These are phyloP conservation scores for Anomalospiza imberbis DNA, from an alignment of 2,797 vertebrate genomes.

Conservation along the genomic window DNA sequence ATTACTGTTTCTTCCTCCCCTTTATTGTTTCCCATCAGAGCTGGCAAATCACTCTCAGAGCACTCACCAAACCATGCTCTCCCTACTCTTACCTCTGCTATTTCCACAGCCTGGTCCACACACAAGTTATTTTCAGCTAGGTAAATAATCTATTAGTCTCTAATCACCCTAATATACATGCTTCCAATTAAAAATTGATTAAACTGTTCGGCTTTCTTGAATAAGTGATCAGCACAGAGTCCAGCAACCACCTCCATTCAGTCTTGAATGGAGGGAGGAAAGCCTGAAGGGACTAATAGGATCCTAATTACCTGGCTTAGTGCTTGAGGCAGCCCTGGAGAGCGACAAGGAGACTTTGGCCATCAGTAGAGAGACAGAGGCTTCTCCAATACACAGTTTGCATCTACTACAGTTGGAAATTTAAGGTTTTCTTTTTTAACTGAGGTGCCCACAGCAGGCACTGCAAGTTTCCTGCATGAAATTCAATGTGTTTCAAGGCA, in stretches of 20 bases:
- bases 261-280: neutral
- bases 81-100: neutral
- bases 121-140: neutral
- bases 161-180: neutral
- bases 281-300: neutral
- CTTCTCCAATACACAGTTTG: neutral
- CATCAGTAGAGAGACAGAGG: neutral
- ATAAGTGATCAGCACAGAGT: neutral
- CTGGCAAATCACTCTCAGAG: neutral
- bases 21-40: conserved; percentile 37
- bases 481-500: neutral
- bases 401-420: neutral
- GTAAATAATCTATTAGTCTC: neutral
- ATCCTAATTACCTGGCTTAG: neutral
- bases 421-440: neutral
- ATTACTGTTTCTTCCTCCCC: conserved; percentile 17
- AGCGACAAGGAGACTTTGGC: neutral
- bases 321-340: neutral
- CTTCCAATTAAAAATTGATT: neutral
- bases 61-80: neutral
- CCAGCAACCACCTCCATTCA: neutral
- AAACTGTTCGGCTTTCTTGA: neutral
- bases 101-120: neutral
- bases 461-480: neutral
- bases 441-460: neutral